phyloP scores from a whole-genome alignment of 2,797 vertebrate species.

The Neoniphon sammara region DNA sequence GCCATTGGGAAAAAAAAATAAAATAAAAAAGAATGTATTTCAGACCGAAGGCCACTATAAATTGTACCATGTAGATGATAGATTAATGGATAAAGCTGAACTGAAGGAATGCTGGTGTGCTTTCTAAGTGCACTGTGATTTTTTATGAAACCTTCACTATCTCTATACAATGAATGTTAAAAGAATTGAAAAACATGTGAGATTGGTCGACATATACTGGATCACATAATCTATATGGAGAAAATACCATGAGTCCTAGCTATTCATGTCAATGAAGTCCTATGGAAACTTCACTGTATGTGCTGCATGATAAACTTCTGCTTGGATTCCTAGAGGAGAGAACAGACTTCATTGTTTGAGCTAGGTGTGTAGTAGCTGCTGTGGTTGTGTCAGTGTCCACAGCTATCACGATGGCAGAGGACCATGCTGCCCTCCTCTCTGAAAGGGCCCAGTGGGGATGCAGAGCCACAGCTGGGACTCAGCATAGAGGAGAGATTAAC shows the following conservation, averaged over 20 bases:
- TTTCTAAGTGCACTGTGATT: constrained; percentile 9
- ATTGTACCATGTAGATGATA: neutral
- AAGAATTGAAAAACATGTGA: neutral
- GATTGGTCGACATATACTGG: too few species aligned
- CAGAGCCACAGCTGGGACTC: constrained; percentile 71
- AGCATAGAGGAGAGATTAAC: constrained; percentile 69
- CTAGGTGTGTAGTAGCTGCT: constrained; percentile 15
- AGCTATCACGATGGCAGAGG: constrained; percentile 40
- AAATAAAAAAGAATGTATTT: too few species aligned
- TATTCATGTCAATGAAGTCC: neutral
- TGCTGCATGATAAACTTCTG: neutral
- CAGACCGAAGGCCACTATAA: constrained; percentile 21
- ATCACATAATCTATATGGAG: neutral
- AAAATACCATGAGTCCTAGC: too few species aligned
- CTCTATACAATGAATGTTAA: neutral
- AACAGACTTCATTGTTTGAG: neutral
- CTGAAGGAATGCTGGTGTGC: neutral
- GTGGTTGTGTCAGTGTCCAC: constrained; percentile 24
- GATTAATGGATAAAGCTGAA: neutral
- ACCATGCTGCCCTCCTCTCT: constrained; percentile 31
- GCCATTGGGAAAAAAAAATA: neutral
- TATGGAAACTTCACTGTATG: neutral
- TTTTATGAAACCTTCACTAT: neutral
- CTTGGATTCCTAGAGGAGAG: constrained; percentile 18
- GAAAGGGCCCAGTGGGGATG: constrained; percentile 57